A percentile compares a stretch with the other conserved stretches of the same genome.
Evolutionary conservation across 30 jellyfish, hydroid and myxozoan species (phyloP).

Genomic region (Pseudorhiza aurosa): DNA sequence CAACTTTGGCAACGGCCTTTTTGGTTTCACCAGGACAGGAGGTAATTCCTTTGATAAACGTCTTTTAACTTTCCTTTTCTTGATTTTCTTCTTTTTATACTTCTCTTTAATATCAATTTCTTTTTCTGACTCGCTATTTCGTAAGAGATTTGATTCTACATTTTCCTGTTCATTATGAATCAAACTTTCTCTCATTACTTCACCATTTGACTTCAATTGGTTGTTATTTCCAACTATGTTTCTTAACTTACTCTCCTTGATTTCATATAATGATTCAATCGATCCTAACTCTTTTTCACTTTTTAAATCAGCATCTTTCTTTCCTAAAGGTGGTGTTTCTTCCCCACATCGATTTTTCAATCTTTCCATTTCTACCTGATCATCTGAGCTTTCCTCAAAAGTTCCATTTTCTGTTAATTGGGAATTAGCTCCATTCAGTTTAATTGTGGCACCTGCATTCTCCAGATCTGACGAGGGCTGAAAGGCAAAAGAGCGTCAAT

Average conservation of each 20-base stretch:
- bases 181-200: not conserved
- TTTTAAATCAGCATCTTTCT: not conserved
- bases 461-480: slow-evolving; percentile 4
- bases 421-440: not conserved
- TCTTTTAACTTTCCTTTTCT: not conserved
- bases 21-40: slow-evolving; percentile 3
- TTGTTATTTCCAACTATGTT: not conserved
- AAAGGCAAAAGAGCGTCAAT: too few relatives aligned
- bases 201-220: not conserved
- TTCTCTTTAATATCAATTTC: slow-evolving; percentile 56
- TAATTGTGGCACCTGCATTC: not conserved
- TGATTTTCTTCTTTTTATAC: slow-evolving; percentile 22
- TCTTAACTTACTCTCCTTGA: not conserved
- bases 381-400: not conserved
- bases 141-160: slow-evolving; percentile 2
- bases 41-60: not conserved
- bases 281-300: not conserved
- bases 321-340: slow-evolving; percentile 10
- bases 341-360: not conserved
- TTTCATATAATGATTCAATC: slow-evolving; percentile 50
- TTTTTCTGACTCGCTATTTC: slow-evolving; percentile 58
- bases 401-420: not conserved
- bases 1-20: slow-evolving; percentile 14
- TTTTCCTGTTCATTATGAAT: not conserved
- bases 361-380: not conserved